Evolutionary conservation across 2,888 invertebrate species (phyloP), one percentile per base, ranked within the genome.

Genomic region (Nineta flava): DNA sequence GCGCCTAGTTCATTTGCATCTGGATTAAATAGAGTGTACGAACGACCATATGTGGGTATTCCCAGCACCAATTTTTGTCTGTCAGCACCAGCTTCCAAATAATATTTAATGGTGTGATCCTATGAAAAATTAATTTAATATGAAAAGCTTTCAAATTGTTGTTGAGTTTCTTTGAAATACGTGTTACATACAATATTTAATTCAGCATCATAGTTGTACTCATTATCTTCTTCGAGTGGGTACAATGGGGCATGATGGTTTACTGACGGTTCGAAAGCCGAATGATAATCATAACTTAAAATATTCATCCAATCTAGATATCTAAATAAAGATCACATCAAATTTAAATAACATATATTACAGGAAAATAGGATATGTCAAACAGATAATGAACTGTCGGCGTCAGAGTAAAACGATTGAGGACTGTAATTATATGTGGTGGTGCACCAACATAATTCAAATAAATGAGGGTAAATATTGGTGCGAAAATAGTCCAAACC

Each of bases 241-340:
- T 78, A 87, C 9, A 93, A 73, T 0, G 93, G 90, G 0, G 92
- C 81, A 68, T 93, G 93, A 63, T 93, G 93, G 68, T 92, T 90
- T 5, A 87, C 90, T 1, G 87, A 81, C 0, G 91, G 88, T 62
- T 93, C 92, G 63, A 84, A 88, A 0, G 92, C 87, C 0, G 90
- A 90, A 66, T 93, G 92, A 65, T 92, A 93, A 66, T 93, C 93
- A 66, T 93, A 93, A 3, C 88, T 84, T 31, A 93, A 69, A 53
- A 93, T 74, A 68, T 93, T 93, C 74, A 93, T 84, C 79, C 93
- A 93, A 68, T 93, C 93, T 57, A 92, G 69, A 65, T 91, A 81
- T 59, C 84, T 84, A 67, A 10, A 57, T n/a, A 16, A 38, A 15
- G 35, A 47, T 35, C 40, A 9, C 19, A 16, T 21, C 43, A 45